Base-by-base conservation (phyloP, 2,888 invertebrate species). In the Zonitis immaculata region DNA sequence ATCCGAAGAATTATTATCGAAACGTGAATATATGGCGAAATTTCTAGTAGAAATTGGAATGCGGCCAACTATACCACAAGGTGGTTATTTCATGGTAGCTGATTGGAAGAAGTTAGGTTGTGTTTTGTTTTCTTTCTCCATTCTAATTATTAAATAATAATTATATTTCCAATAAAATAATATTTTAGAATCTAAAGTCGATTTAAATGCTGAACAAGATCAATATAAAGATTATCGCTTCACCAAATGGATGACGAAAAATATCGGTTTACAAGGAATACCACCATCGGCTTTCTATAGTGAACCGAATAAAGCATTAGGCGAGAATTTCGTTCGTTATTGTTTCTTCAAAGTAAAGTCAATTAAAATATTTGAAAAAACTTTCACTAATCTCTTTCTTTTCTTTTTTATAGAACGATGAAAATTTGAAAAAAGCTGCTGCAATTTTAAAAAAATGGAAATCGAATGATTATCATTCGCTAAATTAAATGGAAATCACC, bases 11-110 rank as follows among this genome's bases (percentile, higher is more conserved):
- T 76, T 97, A 44, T 72, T 83, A 51, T 79, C 82, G 0, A 95
- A 96, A 73, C 77, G 95, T 27, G 89, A 95, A 73, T 86, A 78
- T 65, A 85, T 95, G 78, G 85, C 84, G 0, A 84, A 86, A 65
- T 83, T 90, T 56, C 77, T 94, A 20, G 73, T 67, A 3, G 88
- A 91, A 9, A 86, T 87, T 49, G 95, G 95, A 0, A 91, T 98
- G 86, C 84, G 83, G 32, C 95, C 97, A 0, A 91, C 91, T 0
- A 78, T 96, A 51, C 99, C 99, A 0, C 94, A 98, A 64, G 96
- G 95, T 3, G 98, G 99, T 0, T 99, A 97, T 77, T 99, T 99
- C 72, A 89, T 99, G 81, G 74, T 99, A 47, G 96, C 96, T 1
- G 94, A 99, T 76, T 95, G 92, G 87, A n/a, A n/a, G n/a, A n/a